Percentiles rank a stretch among this genome's conserved stretches.
These are phyloP conservation scores for Neofelis nebulosa DNA, from an alignment of 2,113 vertebrate genomes.

Conservation along the genomic window DNA sequence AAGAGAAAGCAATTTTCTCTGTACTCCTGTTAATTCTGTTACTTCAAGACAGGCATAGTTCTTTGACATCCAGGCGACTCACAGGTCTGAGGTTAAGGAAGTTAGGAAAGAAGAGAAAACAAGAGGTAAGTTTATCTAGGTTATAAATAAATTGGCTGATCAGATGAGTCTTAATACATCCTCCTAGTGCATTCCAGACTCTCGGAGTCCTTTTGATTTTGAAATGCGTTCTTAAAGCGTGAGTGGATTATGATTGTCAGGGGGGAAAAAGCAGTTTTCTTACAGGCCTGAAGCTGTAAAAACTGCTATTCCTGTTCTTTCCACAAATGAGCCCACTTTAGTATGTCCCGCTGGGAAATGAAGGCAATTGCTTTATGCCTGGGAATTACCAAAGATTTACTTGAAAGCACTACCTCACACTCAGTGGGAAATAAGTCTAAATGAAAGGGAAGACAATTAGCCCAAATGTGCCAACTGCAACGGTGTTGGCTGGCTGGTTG, in stretches of 20 bases:
- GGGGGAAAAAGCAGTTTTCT: accelerated
- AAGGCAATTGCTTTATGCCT: conserved; percentile 46
- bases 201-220: conserved; percentile 35
- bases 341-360: conserved; percentile 37
- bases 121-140: not conserved
- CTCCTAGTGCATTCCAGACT: not conserved
- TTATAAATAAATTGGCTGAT: not conserved
- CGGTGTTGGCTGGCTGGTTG: not conserved
- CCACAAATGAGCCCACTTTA: conserved; percentile 47
- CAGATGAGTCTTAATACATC: not conserved
- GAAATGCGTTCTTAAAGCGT: conserved; percentile 29
- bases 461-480: not conserved
- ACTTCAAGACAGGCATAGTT: not conserved
- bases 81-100: not conserved
- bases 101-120: not conserved
- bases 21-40: not conserved
- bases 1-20: not conserved
- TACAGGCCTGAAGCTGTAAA: conserved; percentile 43
- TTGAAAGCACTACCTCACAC: conserved; percentile 37
- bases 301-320: conserved; percentile 15
- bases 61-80: not conserved
- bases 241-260: conserved; percentile 30
- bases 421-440: conserved; percentile 32
- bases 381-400: conserved; percentile 55
- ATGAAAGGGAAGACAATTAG: conserved; percentile 61